These are phyloP conservation scores for Doryteuthis pealeii DNA, from an alignment of 1,140 invertebrate genomes.

Conservation along the genomic window DNA sequence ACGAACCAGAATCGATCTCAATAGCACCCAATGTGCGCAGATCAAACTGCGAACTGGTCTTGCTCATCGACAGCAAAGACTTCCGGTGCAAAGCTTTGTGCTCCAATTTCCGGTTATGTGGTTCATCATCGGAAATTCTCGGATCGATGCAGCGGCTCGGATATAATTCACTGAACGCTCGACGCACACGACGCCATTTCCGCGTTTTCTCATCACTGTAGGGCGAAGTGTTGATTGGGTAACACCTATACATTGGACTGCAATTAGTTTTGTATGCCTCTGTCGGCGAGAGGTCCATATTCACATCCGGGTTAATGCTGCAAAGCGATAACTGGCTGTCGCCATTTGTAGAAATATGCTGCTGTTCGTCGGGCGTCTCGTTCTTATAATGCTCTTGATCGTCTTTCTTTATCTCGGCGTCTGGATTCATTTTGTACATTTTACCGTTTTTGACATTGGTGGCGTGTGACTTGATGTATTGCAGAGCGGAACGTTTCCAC, in stretches of 20 bases:
- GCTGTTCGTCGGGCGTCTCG: no score
- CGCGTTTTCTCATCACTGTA: not conserved
- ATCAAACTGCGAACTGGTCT: no score
- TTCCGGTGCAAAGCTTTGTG: no score
- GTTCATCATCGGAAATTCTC: no score
- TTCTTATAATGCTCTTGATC: not conserved
- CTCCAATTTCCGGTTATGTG: no score
- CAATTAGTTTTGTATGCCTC: not conserved
- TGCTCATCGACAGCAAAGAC: no score
- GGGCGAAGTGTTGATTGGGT: not conserved
- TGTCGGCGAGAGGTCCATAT: not conserved
- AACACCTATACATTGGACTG: not conserved
- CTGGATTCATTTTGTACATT: not conserved
- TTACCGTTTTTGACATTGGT: not conserved
- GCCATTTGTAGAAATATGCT: no score
- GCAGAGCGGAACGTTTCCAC: not conserved
- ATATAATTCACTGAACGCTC: constrained; percentile 5
- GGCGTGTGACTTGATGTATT: not conserved
- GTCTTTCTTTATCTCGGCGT: not conserved
- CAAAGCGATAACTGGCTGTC: no score
- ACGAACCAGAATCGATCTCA: no score
- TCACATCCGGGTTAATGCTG: not conserved
- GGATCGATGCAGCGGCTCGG: not conserved
- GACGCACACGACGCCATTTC: not conserved
- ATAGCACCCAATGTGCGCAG: no score